A percentile compares a stretch with the other conserved stretches of the same genome.
Evolutionary conservation across 2,888 invertebrate species (phyloP).

Genomic region (Anoplius nigerrimus): DNA sequence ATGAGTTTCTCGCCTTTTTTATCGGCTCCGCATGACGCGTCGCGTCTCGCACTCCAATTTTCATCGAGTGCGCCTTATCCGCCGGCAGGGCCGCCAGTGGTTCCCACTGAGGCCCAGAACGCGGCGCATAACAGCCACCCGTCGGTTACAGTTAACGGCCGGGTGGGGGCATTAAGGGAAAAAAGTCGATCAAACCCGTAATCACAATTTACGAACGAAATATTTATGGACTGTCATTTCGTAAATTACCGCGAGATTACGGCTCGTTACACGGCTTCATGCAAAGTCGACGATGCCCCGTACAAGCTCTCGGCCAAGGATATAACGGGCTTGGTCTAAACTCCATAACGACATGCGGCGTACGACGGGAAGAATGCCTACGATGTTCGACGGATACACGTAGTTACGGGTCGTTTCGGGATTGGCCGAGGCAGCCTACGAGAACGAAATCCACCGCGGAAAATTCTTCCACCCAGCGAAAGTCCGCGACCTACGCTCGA

Average conservation of each 20-base stretch:
- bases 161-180: background rate
- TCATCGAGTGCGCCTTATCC: constrained; percentile 19
- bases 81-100: constrained; percentile 6
- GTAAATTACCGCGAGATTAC: constrained; percentile 54
- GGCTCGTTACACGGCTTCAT: constrained; percentile 49
- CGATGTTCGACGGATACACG: too few species aligned
- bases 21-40: background rate
- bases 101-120: constrained; percentile 17
- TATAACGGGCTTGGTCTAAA: constrained; percentile 44
- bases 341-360: constrained; percentile 36
- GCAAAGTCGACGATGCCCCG: constrained; percentile 33
- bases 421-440: too few species aligned
- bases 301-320: constrained; percentile 27
- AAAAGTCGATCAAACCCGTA: constrained; percentile 47
- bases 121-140: constrained; percentile 5
- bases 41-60: constrained; percentile 34
- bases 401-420: too few species aligned
- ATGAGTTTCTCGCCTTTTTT: constrained; percentile 9
- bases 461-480: too few species aligned
- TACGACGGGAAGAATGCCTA: too few species aligned
- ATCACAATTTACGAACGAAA: constrained; percentile 56
- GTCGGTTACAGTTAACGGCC: too few species aligned
- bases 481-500: too few species aligned
- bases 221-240: constrained; percentile 58
- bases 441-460: too few species aligned